Percentiles rank a stretch among this genome's conserved stretches.
Evolutionary conservation across 2,888 invertebrate species (phyloP).

Genomic region (Scaptomyza polygonia): DNA sequence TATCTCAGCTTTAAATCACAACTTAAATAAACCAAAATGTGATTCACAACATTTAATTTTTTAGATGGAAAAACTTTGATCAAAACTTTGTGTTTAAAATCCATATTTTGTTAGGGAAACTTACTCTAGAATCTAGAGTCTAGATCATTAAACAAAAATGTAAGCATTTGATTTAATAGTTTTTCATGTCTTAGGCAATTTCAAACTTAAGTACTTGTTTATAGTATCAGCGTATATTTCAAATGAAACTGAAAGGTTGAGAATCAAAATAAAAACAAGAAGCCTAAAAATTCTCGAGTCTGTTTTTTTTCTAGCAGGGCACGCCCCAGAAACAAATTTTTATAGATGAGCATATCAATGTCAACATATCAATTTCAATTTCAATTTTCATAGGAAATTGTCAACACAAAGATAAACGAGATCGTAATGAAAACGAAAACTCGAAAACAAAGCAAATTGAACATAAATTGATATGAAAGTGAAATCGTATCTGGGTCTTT

Average conservation of each 20-base stretch:
- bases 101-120: no score
- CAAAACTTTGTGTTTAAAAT: no score
- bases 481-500: slow-evolving; percentile 64
- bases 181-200: not conserved
- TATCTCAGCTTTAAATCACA: not conserved
- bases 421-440: slow-evolving; percentile 11
- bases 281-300: not conserved
- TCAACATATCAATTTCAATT: slow-evolving; percentile 69
- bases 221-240: slow-evolving; percentile 22
- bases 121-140: not conserved
- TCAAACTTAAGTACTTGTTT: slow-evolving; percentile 9
- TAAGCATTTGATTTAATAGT: slow-evolving; percentile 22
- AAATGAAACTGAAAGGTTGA: slow-evolving; percentile 23
- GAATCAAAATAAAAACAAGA: slow-evolving; percentile 1
- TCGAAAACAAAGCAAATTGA: slow-evolving; percentile 13
- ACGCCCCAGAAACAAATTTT: slow-evolving; percentile 42
- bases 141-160: not conserved
- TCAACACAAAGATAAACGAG: slow-evolving; percentile 48
- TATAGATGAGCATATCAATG: slow-evolving; percentile 57
- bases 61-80: not conserved
- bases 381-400: slow-evolving; percentile 67
- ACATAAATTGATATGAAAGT: slow-evolving; percentile 46
- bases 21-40: no score
- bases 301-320: not conserved
- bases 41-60: not conserved